These are phyloP conservation scores for Pantherophis alleghaniensis DNA, from an alignment of 2,797 vertebrate species.

Conservation along the genomic window DNA sequence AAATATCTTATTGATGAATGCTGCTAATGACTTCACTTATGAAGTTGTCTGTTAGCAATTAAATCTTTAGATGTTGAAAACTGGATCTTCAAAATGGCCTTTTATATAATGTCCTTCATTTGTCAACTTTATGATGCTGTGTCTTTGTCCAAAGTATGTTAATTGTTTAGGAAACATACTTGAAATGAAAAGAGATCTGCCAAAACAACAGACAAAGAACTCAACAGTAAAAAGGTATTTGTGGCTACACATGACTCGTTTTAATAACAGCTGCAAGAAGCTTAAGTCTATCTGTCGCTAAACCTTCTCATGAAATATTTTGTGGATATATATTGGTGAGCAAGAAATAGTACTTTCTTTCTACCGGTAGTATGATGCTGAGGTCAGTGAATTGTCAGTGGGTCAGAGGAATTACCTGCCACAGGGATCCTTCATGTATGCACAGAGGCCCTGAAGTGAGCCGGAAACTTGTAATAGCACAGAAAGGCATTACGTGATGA, in stretches of 20 bases:
- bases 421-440: background rate
- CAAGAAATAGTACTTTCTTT: background rate
- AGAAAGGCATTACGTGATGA: background rate
- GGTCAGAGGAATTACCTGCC: background rate
- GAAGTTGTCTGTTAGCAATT: background rate
- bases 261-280: background rate
- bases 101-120: background rate
- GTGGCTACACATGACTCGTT: background rate
- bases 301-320: background rate
- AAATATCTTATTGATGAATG: background rate
- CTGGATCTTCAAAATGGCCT: background rate
- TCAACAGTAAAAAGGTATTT: background rate
- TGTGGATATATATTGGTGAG: background rate
- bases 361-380: background rate
- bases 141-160: background rate
- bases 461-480: background rate
- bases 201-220: background rate
- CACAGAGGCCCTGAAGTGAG: background rate
- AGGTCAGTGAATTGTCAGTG: background rate
- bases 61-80: background rate
- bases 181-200: background rate
- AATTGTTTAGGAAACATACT: background rate
- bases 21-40: background rate
- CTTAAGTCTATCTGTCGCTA: background rate
- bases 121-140: background rate